Evolutionary conservation across 2,888 invertebrate genomes (phyloP).

Genomic region (Tenthredo mesomela): DNA sequence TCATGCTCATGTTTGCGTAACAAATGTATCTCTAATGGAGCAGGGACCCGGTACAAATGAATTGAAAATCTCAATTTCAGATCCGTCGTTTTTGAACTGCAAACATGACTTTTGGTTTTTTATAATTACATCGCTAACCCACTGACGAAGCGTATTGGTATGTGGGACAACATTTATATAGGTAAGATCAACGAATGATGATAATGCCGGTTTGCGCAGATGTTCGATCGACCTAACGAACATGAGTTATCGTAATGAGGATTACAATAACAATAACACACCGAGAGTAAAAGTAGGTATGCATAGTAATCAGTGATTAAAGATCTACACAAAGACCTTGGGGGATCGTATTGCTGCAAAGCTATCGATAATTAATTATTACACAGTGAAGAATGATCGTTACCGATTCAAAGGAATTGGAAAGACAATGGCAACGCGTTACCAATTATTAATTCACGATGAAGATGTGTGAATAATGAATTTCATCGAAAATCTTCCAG

Average conservation of each 20-base stretch:
- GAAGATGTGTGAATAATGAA: neutral
- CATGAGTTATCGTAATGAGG: constrained; percentile 28
- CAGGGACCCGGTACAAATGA: neutral
- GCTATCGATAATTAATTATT: neutral
- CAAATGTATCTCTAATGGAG: neutral
- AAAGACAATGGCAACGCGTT: neutral
- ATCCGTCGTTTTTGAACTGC: neutral
- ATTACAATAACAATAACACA: constrained; percentile 46
- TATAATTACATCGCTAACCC: neutral
- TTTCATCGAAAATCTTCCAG: neutral
- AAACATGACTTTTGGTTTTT: too few relatives aligned
- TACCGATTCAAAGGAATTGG: neutral
- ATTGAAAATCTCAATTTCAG: neutral
- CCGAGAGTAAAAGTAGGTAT: constrained; percentile 50
- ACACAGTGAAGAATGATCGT: neutral
- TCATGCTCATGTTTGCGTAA: neutral
- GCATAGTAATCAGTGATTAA: constrained; percentile 37
- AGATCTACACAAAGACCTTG: constrained; percentile 22
- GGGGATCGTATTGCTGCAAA: neutral
- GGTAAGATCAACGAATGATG: neutral
- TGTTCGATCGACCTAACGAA: constrained; percentile 27
- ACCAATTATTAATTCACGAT: neutral
- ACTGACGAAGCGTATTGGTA: neutral
- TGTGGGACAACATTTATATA: neutral
- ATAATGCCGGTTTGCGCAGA: neutral